Evolutionary conservation across 2,797 vertebrate genomes (phyloP).

Genomic region (Crocidura indochinensis): DNA sequence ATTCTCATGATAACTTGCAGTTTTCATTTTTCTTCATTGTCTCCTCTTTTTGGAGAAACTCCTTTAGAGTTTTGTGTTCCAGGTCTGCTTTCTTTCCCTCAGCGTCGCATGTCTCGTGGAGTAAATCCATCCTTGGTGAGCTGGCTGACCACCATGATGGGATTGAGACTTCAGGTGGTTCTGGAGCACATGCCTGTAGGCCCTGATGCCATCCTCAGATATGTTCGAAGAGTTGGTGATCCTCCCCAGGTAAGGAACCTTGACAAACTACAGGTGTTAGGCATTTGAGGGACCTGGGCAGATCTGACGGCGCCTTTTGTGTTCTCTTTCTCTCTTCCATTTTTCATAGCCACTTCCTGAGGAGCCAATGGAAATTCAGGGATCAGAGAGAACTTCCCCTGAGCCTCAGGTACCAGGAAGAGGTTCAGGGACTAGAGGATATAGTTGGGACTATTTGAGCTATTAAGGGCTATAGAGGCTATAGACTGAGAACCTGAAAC

Average conservation of each 20-base stretch:
- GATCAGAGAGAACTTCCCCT: constrained; percentile 83
- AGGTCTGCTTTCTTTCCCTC: constrained; percentile 50
- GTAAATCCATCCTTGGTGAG: constrained; percentile 96
- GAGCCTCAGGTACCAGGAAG: constrained; percentile 78
- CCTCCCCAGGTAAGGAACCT: constrained; percentile 82
- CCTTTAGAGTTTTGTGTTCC: background rate
- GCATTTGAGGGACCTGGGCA: background rate
- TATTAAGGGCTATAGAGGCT: background rate
- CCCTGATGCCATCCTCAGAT: constrained; percentile 94
- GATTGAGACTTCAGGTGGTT: constrained; percentile 95
- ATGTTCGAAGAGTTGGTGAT: constrained; percentile 89
- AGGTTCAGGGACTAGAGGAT: background rate
- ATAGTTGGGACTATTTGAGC: background rate
- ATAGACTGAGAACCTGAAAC: background rate
- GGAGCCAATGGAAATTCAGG: constrained; percentile 88
- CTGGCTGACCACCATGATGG: constrained; percentile 98
- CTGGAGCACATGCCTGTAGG: constrained; percentile 96
- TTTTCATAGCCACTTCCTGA: constrained; percentile 82
- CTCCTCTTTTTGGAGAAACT: background rate
- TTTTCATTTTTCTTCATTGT: background rate
- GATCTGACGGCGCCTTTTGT: background rate
- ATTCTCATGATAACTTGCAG: background rate
- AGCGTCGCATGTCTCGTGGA: constrained; percentile 96
- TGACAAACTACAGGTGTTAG: background rate
- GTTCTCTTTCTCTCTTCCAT: background rate